A percentile compares a stretch with the other conserved stretches of the same genome.
These are phyloP conservation scores for Zosterops hypoxanthus DNA, from an alignment of 2,113 vertebrate genomes.

Conservation along the genomic window DNA sequence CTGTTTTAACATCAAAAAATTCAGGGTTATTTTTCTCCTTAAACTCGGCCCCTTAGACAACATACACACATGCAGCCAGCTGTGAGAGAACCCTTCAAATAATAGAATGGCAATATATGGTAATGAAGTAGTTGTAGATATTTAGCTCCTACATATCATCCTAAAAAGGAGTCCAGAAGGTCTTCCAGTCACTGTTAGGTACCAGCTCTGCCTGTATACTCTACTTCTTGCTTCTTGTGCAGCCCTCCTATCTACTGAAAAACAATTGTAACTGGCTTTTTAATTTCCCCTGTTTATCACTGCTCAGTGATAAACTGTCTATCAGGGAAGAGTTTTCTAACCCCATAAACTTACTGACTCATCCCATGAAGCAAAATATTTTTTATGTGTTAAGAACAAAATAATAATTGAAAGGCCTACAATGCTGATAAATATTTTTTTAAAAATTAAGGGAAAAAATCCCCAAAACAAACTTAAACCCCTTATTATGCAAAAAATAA, in stretches of 20 bases:
- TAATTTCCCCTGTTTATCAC: neutral
- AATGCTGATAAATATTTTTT: neutral
- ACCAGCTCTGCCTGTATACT: neutral
- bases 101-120: neutral
- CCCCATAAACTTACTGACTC: neutral
- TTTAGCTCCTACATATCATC: neutral
- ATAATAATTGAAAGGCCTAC: neutral
- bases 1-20: neutral
- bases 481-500: neutral
- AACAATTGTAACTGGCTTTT: neutral
- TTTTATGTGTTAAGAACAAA: neutral
- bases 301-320: neutral
- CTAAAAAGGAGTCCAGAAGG: neutral
- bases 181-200: accelerated
- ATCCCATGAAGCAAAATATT: neutral
- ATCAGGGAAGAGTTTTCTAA: neutral
- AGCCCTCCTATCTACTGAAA: neutral
- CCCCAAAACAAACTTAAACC: neutral
- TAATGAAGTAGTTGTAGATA: neutral
- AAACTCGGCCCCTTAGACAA: neutral
- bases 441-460: neutral
- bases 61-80: neutral
- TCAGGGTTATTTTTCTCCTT: neutral
- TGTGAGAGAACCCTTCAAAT: neutral
- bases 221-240: neutral